Base-by-base conservation (phyloP, 2,888 invertebrate genomes). In the Eupithecia subumbrata region DNA sequence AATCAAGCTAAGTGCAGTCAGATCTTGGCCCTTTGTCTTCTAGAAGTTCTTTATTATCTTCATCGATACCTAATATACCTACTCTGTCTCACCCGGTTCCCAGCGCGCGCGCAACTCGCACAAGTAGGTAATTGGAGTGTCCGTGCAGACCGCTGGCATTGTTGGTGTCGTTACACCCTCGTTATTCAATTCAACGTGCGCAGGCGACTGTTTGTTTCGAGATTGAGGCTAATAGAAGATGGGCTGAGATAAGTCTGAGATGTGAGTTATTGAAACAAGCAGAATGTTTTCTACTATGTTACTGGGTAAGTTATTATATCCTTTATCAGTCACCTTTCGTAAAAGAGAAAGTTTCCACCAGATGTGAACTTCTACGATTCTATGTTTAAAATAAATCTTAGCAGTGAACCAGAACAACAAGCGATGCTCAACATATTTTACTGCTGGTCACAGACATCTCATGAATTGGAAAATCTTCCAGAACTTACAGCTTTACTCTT, bases 161-260 rank as follows among this genome's bases (percentile, higher is more conserved):
- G 94, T 93, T 90, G 89, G 90, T 91, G 93, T 91, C 89, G 91
- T 93, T 93, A 92, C 91, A 91, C 91, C 88, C 91, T 93, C 87
- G 93, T 95, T 94, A 95, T 94, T 89, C 94, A 95, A 95, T 94
- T 94, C 92, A 91, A 88, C 87, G 84, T 88, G 90, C 86, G 86
- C 88, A 83, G 83, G 80, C 85, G 85, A 83, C 88, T 85, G 85
- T 90, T 93, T 94, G 93, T 93, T 92, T 93, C 88, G 87, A 82
- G 60, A 91, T 91, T 90, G 91, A 90, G 88, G 89, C 86, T 91
- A 91, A 91, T 91, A 86, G 88, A 82, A n/a, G 37, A 34, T 37
- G 60, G 60, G 11, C 56, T 56, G 22, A 56, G 40, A 40, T 67
- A 8, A 11, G n/a, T 22, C 22, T 67, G 67, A n/a, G 66, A 66